phyloP scores from a whole-genome alignment of 2,888 invertebrate genomes.

The Acleris cristana region DNA sequence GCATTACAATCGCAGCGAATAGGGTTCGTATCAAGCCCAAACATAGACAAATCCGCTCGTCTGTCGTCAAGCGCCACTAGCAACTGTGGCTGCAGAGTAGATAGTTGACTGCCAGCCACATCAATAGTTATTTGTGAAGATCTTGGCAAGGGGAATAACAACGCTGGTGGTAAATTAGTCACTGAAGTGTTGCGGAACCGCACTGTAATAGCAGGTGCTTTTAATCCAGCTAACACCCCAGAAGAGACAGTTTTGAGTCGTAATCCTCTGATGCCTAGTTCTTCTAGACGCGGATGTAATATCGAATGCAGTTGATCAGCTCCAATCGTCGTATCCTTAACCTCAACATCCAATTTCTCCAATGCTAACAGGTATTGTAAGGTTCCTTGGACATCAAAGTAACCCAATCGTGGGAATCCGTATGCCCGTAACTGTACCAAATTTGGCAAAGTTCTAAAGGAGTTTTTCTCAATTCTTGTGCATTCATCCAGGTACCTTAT shows the following conservation, averaged over 20 bases:
- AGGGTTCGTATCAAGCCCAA: slow-evolving; percentile 91
- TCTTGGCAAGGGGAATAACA: slow-evolving; percentile 94
- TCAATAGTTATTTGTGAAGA: slow-evolving; percentile 92
- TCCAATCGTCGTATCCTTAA: slow-evolving; percentile 92
- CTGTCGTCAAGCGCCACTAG: slow-evolving; percentile 92
- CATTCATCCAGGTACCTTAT: slow-evolving; percentile 87
- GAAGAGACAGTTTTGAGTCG: slow-evolving; percentile 91
- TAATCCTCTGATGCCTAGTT: slow-evolving; percentile 89
- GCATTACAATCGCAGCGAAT: slow-evolving; percentile 94
- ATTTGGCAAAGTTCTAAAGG: slow-evolving; percentile 89
- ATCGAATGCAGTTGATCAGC: slow-evolving; percentile 92
- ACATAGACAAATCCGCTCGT: slow-evolving; percentile 88
- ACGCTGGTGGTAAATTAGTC: slow-evolving; percentile 89
- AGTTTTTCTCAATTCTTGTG: slow-evolving; percentile 91
- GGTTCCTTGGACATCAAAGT: slow-evolving; percentile 93
- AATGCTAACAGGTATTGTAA: slow-evolving; percentile 89
- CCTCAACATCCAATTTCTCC: slow-evolving; percentile 91
- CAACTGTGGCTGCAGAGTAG: slow-evolving; percentile 90
- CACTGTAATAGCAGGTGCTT: slow-evolving; percentile 88
- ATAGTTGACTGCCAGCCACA: slow-evolving; percentile 90
- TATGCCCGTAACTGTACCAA: slow-evolving; percentile 88
- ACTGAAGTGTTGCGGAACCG: slow-evolving; percentile 92
- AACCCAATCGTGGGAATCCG: slow-evolving; percentile 91
- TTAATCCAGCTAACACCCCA: slow-evolving; percentile 92
- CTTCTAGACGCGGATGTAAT: slow-evolving; percentile 90